Evolutionary conservation across 2,888 invertebrate species (phyloP).

Genomic region (Diloba caeruleocephala): DNA sequence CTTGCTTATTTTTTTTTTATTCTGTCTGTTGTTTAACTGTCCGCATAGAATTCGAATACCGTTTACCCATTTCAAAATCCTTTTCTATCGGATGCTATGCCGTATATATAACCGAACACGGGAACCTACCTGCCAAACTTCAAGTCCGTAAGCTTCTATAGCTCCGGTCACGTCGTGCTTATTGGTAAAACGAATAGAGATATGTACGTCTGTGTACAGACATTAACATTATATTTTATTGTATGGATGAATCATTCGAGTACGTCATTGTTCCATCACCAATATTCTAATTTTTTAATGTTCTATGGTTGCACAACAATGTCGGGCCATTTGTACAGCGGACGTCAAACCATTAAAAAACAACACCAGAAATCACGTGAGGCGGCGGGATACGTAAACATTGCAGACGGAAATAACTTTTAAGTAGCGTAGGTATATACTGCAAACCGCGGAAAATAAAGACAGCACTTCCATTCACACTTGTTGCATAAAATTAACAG

Average conservation of each 20-base stretch:
- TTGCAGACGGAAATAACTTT: slow-evolving; percentile 56
- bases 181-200: too few species aligned
- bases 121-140: too few species aligned
- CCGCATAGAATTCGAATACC: too few species aligned
- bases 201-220: too few species aligned
- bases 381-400: slow-evolving; percentile 66
- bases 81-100: too few species aligned
- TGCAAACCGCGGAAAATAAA: slow-evolving; percentile 36
- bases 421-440: slow-evolving; percentile 21
- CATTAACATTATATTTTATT: too few species aligned
- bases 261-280: slow-evolving; percentile 5
- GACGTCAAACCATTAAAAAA: slow-evolving; percentile 66
- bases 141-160: too few species aligned
- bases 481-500: slow-evolving; percentile 32
- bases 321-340: slow-evolving; percentile 57
- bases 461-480: slow-evolving; percentile 58
- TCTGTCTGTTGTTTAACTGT: too few species aligned
- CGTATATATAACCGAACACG: too few species aligned
- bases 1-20: too few species aligned
- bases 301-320: slow-evolving; percentile 65
- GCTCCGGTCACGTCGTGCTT: too few species aligned
- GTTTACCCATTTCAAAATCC: too few species aligned
- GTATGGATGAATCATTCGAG: slow-evolving; percentile 1
- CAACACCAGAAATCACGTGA: slow-evolving; percentile 74
- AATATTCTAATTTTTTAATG: slow-evolving; percentile 26